phyloP scores from a whole-genome alignment of 1,140 invertebrate species.

The Physella acuta region DNA sequence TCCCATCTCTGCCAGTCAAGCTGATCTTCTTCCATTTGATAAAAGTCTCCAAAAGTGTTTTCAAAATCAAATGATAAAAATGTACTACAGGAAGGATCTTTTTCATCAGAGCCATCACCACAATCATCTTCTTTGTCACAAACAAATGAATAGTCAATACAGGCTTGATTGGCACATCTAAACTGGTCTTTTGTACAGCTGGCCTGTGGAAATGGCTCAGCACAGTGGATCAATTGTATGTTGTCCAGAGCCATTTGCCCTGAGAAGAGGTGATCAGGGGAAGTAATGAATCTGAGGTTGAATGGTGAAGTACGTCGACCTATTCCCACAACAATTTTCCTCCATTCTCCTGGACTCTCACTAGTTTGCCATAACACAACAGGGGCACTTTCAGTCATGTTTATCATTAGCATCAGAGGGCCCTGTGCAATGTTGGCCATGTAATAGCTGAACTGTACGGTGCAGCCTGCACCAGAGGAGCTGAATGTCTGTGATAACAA shows the following conservation, averaged over 20 bases:
- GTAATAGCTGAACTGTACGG: slow-evolving; percentile 69
- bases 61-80: slow-evolving; percentile 40
- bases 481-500: slow-evolving; percentile 5
- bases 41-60: slow-evolving; percentile 32
- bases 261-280: slow-evolving; percentile 1
- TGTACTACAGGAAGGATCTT: slow-evolving; percentile 48
- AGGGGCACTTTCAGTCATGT: slow-evolving; percentile 7
- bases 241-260: slow-evolving; percentile 80
- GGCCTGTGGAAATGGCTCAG: slow-evolving; percentile 28
- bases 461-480: slow-evolving; percentile 39
- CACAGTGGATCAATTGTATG: slow-evolving; percentile 63
- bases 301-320: slow-evolving; percentile 25
- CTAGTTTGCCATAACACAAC: slow-evolving; percentile 37
- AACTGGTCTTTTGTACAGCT: slow-evolving; percentile 38
- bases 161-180: slow-evolving; percentile 45
- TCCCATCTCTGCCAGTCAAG: slow-evolving; percentile 43
- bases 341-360: slow-evolving; percentile 28
- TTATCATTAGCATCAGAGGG: slow-evolving; percentile 31
- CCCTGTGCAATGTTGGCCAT: slow-evolving; percentile 67
- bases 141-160: slow-evolving; percentile 42
- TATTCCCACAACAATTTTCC: slow-evolving; percentile 22
- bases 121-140: slow-evolving; percentile 79
- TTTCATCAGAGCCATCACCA: slow-evolving; percentile 92
- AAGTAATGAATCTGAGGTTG: slow-evolving; percentile 14
- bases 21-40: slow-evolving; percentile 38